phyloP scores from a whole-genome alignment of 2,888 invertebrate species.

The Sinhomidia bicolor region DNA sequence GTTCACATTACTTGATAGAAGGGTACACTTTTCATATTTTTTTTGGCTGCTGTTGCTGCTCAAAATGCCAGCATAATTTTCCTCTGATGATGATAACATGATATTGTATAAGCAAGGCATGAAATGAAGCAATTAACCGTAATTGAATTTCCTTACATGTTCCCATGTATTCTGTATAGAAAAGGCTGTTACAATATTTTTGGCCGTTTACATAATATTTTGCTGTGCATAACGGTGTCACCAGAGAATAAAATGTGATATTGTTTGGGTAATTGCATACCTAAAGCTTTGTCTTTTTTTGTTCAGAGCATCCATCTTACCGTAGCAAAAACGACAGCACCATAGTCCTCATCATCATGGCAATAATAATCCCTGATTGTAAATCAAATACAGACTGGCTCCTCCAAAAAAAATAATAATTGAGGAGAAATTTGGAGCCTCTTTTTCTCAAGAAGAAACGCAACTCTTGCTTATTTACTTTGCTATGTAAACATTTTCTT shows the following conservation, averaged over 20 bases:
- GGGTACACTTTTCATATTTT: no score
- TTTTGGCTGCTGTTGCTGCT: neutral
- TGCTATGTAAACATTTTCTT: neutral
- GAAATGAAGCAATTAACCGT: constrained; percentile 67
- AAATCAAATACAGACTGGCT: constrained; percentile 70
- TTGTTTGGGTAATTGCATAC: constrained; percentile 3
- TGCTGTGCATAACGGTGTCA: neutral
- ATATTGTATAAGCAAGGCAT: constrained; percentile 31
- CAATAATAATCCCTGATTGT: constrained; percentile 41
- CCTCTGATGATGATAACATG: no score
- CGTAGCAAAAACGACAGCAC: neutral
- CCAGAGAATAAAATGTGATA: neutral
- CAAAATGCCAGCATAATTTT: constrained; percentile 39
- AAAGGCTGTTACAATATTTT: neutral
- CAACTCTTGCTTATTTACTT: neutral
- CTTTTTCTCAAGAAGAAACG: neutral
- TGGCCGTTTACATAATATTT: neutral
- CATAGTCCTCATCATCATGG: constrained; percentile 4
- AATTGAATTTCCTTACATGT: constrained; percentile 54
- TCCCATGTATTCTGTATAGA: constrained; percentile 8
- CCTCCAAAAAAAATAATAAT: constrained; percentile 50
- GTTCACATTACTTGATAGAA: no score
- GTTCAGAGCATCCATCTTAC: neutral
- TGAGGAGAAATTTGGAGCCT: constrained; percentile 3
- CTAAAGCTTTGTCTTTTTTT: neutral